phyloP scores from a whole-genome alignment of 2,113 vertebrate species.

The Spheniscus mendiculus region DNA sequence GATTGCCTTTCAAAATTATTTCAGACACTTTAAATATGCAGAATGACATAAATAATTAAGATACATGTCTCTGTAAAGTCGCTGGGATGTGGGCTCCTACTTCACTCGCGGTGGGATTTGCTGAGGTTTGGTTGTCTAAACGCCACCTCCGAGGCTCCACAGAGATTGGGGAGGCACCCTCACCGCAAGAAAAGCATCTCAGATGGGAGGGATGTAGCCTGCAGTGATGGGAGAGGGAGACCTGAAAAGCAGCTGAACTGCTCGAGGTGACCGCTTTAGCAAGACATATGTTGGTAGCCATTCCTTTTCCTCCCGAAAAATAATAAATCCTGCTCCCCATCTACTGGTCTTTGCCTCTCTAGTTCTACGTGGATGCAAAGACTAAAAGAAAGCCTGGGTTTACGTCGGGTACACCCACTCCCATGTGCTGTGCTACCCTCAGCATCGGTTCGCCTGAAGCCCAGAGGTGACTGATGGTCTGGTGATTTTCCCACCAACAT shows the following conservation, averaged over 20 bases:
- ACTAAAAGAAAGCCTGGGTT: background rate
- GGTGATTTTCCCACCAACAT: rapidly evolving
- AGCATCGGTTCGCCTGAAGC: background rate
- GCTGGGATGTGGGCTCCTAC: background rate
- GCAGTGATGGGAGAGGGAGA: background rate
- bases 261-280: rapidly evolving
- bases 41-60: background rate
- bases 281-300: rapidly evolving
- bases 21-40: background rate
- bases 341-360: background rate
- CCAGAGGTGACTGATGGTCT: background rate
- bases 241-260: background rate
- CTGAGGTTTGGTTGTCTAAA: background rate
- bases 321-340: background rate
- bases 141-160: background rate
- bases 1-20: background rate
- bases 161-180: background rate
- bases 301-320: background rate
- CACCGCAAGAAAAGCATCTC: background rate
- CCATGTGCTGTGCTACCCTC: rapidly evolving
- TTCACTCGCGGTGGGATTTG: background rate
- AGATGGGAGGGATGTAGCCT: background rate
- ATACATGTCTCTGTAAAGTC: background rate
- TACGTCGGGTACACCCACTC: too few relatives aligned
- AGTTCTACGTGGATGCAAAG: background rate